Base-by-base conservation (phyloP, 1,140 invertebrate genomes). In the Dryas iulia region DNA sequence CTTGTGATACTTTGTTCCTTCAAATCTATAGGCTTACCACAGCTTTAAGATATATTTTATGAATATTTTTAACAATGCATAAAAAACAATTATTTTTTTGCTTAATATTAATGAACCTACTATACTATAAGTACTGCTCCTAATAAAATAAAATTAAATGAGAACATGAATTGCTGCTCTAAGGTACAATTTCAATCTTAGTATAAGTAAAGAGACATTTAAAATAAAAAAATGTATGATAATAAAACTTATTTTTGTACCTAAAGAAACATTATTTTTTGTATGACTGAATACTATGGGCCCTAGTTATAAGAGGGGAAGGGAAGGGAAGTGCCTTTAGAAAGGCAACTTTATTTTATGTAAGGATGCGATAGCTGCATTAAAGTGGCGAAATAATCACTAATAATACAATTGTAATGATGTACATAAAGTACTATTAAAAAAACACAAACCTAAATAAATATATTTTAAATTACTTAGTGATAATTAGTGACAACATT, bases 171-270 rank as follows among this genome's bases (percentile, higher is more conserved):
- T n/a, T n/a, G n/a, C n/a, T n/a, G n/a, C n/a, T 47, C 7, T 47
- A 21, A 47, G 14, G 8, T 47, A 21, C 39, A 47, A 7, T 47
- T 47, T 21, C 14, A 21, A 47, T 21, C 3, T 14, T 47, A 47
- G 39, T 47, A 18, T 47, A 47, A 47, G 39, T 47, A 47, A 39
- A 39, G 39, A 21, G 39, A 47, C n/a, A n/a, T 47, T 18, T 47
- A 47, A 47, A 47, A 7, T 47, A 47, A 47, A 35, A n/a, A 47
- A 47, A 8, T 47, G 14, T 47, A 47, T n/a, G 2, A 18, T 47
- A 47, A 7, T 57, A 21, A 62, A 47, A 59, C 24, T 64, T 72
- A 72, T 72, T 72, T 72, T 72, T 68, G 59, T 72, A 72, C 66
- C 35, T 56, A 47, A 70, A 65, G 33, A 47, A 53, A 67, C 3